Conservation (phyloP, 1,140 invertebrate species). For the Drosophila seguyi region DNA sequence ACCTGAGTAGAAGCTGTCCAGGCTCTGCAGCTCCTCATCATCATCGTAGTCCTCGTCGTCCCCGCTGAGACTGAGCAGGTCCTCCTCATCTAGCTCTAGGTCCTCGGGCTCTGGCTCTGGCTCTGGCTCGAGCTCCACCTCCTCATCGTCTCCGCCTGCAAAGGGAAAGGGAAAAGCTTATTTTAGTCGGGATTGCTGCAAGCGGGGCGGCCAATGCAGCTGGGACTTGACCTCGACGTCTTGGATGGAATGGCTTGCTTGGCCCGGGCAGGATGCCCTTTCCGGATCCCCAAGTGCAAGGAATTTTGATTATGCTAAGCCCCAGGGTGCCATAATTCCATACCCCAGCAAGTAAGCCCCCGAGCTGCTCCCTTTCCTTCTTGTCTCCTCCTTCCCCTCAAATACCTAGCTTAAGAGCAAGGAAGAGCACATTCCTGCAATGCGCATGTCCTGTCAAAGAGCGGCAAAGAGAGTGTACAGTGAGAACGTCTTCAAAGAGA, state of each 20-base stretch:
- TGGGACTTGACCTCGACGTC: constrained; percentile 52
- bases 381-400: not conserved
- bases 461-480: not conserved
- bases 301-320: constrained; percentile 85
- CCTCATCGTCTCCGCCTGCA: constrained; percentile 33
- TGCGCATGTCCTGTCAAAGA: constrained; percentile 37
- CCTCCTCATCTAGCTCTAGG: constrained; percentile 40
- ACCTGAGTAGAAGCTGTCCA: constrained; percentile 79
- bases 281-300: constrained; percentile 73
- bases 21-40: constrained; percentile 74
- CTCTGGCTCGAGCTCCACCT: constrained; percentile 10
- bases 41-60: constrained; percentile 73
- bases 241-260: constrained; percentile 33
- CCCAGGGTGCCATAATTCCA: constrained; percentile 84
- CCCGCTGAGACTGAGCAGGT: constrained; percentile 70
- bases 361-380: not conserved
- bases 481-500: constrained; percentile 16
- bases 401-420: constrained; percentile 21
- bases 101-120: constrained; percentile 13
- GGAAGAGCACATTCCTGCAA: constrained; percentile 12
- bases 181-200: constrained; percentile 47
- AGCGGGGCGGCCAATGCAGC: constrained; percentile 30
- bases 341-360: constrained; percentile 68
- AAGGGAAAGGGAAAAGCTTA: constrained; percentile 19
- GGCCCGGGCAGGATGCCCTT: constrained; percentile 33